Percentiles rank a stretch among this genome's conserved stretches.
Evolutionary conservation across 2,888 invertebrate genomes (phyloP).

Genomic region (Actias luna): DNA sequence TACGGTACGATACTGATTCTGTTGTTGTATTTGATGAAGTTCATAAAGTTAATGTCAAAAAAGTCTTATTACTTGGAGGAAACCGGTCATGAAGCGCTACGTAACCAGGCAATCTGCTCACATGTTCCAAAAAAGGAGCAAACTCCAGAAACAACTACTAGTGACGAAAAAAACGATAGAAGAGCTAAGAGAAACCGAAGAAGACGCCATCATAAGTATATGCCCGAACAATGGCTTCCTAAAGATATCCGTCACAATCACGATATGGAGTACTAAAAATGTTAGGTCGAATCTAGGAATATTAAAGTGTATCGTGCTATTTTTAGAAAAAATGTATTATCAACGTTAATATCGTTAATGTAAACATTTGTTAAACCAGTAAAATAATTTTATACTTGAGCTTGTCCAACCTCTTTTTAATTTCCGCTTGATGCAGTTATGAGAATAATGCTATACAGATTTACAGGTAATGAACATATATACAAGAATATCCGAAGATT

Average conservation of each 20-base stretch:
- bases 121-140: slow-evolving; percentile 12
- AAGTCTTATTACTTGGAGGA: slow-evolving; percentile 17
- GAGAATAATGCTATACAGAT: too few relatives aligned
- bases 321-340: not conserved
- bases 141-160: slow-evolving; percentile 5
- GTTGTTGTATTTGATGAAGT: slow-evolving; percentile 41
- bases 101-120: not conserved
- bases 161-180: slow-evolving; percentile 28
- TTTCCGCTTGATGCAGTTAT: too few relatives aligned
- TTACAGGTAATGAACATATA: too few relatives aligned
- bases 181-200: slow-evolving; percentile 37
- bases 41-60: slow-evolving; percentile 33
- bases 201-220: slow-evolving; percentile 37
- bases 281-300: slow-evolving; percentile 15
- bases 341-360: not conserved
- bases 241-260: slow-evolving; percentile 26
- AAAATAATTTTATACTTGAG: too few relatives aligned
- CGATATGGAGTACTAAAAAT: slow-evolving; percentile 34
- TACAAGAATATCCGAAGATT: too few relatives aligned
- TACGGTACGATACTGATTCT: slow-evolving; percentile 41
- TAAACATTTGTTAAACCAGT: not conserved
- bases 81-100: not conserved
- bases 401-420: too few relatives aligned
- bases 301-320: slow-evolving; percentile 5
- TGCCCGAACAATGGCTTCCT: slow-evolving; percentile 43